phyloP scores from a whole-genome alignment of 2,113 vertebrate species.

The Myxocyprinus asiaticus region DNA sequence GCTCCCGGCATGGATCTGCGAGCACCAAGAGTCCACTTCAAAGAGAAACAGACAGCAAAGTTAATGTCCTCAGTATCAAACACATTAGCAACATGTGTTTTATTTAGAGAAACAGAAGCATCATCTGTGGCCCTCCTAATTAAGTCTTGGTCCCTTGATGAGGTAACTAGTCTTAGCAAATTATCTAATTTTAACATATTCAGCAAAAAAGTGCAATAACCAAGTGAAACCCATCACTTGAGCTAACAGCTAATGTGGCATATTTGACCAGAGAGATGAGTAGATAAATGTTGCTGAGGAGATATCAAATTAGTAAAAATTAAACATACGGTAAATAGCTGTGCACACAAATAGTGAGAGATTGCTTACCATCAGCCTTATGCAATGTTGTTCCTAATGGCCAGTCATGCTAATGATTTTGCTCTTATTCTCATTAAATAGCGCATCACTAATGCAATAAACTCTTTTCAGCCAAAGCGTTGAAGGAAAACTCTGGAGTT shows the following conservation, averaged over 20 bases:
- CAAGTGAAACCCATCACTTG: neutral
- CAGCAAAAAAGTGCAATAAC: neutral
- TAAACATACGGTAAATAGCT: no score
- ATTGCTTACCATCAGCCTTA: neutral
- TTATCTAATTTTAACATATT: neutral
- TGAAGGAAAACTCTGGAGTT: neutral
- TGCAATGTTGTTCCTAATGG: neutral
- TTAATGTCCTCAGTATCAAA: constrained; percentile 3
- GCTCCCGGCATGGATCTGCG: constrained; percentile 3
- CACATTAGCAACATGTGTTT: neutral
- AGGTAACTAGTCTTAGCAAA: neutral
- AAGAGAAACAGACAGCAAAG: constrained; percentile 35
- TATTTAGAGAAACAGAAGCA: constrained; percentile 12
- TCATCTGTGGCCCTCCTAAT: neutral
- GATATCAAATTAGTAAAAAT: no score
- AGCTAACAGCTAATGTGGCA: neutral
- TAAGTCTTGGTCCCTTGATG: neutral
- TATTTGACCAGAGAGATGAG: neutral
- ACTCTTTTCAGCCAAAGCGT: no score
- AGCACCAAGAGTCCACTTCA: constrained; percentile 41
- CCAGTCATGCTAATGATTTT: neutral
- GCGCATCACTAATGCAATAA: no score
- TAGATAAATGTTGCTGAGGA: neutral
- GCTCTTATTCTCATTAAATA: no score
- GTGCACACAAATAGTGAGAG: neutral